Conservation (phyloP, 2,113 vertebrate species). For the western clawed frog (Xenopus tropicalis) region DNA sequence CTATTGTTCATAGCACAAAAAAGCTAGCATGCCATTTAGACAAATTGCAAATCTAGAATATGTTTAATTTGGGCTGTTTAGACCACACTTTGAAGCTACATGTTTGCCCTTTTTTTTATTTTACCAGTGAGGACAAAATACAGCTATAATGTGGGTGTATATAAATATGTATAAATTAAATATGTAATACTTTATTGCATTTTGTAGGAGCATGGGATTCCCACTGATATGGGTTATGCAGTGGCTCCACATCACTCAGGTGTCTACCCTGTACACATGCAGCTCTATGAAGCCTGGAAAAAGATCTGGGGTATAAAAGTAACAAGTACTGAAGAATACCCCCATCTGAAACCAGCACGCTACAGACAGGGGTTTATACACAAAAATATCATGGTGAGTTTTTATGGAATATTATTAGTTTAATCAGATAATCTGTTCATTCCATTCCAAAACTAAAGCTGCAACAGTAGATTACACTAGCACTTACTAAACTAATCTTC, state of each 20-base stretch:
- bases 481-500: no score
- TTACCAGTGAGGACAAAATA: no score
- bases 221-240: constrained; percentile 90
- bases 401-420: not conserved
- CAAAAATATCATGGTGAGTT: constrained; percentile 88
- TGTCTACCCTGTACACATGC: constrained; percentile 92
- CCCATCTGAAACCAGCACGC: constrained; percentile 91
- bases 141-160: no score
- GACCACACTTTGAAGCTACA: no score
- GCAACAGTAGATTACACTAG: no score
- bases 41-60: no score
- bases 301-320: constrained; percentile 91
- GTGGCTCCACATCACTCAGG: constrained; percentile 95
- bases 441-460: no score
- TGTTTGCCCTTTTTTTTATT: no score
- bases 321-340: constrained; percentile 96
- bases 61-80: no score
- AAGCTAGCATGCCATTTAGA: no score
- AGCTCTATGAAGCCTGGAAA: constrained; percentile 95
- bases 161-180: not conserved
- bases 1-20: no score
- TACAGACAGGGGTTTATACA: constrained; percentile 91
- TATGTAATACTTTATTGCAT: not conserved
- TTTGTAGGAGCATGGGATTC: constrained; percentile 87
- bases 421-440: no score